A percentile compares a stretch with the other conserved stretches of the same genome.
These are phyloP conservation scores for Synergus laeviventris DNA, from an alignment of 2,888 invertebrate genomes.

Conservation along the genomic window DNA sequence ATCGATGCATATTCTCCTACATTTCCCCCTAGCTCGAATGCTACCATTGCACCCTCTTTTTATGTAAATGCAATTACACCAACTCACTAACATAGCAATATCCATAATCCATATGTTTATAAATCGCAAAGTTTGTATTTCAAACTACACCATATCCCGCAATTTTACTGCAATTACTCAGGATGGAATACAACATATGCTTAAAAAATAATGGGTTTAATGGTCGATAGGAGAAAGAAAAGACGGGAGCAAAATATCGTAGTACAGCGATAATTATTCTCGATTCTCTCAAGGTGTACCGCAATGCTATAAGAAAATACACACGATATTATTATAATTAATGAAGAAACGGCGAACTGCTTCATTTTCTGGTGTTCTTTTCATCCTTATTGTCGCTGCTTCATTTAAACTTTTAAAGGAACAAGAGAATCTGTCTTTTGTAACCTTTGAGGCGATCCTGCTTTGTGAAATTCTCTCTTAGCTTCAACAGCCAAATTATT, in stretches of 20 bases:
- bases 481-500: neutral
- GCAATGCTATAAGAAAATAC: neutral
- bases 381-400: neutral
- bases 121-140: constrained; percentile 21
- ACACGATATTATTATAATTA: constrained; percentile 26
- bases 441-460: neutral
- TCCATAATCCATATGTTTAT: constrained; percentile 23
- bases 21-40: constrained; percentile 6
- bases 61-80: constrained; percentile 26
- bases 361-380: neutral
- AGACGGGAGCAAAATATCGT: neutral
- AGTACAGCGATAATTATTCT: constrained; percentile 13
- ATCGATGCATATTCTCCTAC: constrained; percentile 11
- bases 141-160: constrained; percentile 6
- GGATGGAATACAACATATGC: constrained; percentile 5
- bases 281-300: constrained; percentile 1
- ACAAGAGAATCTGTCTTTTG: neutral
- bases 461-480: neutral
- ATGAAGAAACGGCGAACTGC: neutral
- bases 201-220: constrained; percentile 31
- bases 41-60: constrained; percentile 7
- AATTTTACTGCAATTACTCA: constrained; percentile 8
- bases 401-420: constrained; percentile 27
- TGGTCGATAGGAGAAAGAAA: neutral
- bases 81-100: constrained; percentile 24